Base-by-base conservation (phyloP, 30 jellyfish, hydroid and myxozoan species). In the Sanderia malayensis region DNA sequence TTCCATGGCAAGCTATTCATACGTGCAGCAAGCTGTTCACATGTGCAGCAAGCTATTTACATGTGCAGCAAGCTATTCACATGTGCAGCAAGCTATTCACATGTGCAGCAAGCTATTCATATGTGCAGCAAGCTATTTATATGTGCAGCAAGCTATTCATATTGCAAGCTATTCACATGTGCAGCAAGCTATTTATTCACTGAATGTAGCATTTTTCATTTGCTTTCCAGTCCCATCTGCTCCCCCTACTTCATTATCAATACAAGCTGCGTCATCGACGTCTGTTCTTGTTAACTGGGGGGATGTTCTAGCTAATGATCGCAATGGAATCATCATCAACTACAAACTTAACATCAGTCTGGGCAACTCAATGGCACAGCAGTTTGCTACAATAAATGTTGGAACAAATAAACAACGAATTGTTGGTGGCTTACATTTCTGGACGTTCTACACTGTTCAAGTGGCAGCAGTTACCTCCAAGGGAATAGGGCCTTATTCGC, bases 391-490 rank as follows among this genome's bases (percentile, higher is more conserved):
- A 13, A 60, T 53, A 17, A 0, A 20, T 33, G 55, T 25, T 32
- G 89, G 75, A 17, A 4, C 15, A 9, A 31, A 32, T 20, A 28
- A 24, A 18, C 30, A 21, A 1, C 20, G 22, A n/a, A 41, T 53
- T 21, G 33, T 78, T 4, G 10, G 37, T 0, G 31, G 69, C 67
- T 58, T 78, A 1, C 2, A 22, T 18, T 64, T 64, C 31, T 78
- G 89, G 89, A 46, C 89, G 1, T 24, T n/a, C 46, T 78, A 78
- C 68, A 78, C 89, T 11, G 49, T 58, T 55, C 58, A 31, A 58
- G 58, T 78, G 31, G 89, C 89, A 32, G 89, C 89, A 10, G 65
- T 75, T 46, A 78, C 89, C 4, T 31, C 53, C 67, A 78, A 64
- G 46, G 89, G 89, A 37, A 66, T 79, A 4, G 62, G 89, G 21